Evolutionary conservation across 2,797 vertebrate genomes (phyloP), one percentile per base, ranked within the genome.

Genomic region (Chaetodon trifasciatus): DNA sequence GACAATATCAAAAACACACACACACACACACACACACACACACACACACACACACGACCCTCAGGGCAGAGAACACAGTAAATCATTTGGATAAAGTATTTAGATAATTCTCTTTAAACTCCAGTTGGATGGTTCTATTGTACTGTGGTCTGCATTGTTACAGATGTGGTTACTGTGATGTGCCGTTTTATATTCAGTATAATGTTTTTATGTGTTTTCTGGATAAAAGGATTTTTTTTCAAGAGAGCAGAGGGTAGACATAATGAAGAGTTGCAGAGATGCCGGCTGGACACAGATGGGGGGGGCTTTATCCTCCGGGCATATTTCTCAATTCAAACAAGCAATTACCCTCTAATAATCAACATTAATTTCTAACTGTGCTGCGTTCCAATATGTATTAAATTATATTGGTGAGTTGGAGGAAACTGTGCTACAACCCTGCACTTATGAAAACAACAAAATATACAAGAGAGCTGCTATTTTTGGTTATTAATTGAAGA

Each of bases 81-180:
- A 86, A 78, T 83, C 15, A 80, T 84, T 77, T 82, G 40, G 37
- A 77, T 70, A 62, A 81, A 61, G 67, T 28, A 49, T 85, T 79
- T 46, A 77, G 24, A 88, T 73, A 37, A 81, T 75, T 82, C 1
- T 63, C 32, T 44, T 44, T 68, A 19, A 81, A 83, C 81, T 64
- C 6, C 56, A 60, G 5, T 32, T 58, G 44, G 47, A 76, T 1
- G 12, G 5, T 50, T 74, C 21, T 21, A 56, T 70, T 70, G 52
- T 74, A 65, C 74, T 61, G 66, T 28, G 28, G 7, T 24, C 49
- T 70, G 55, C 55, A 79, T 65, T 78, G 63, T 68, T 69, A 35
- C 8, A 67, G 58, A 76, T 35, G 55, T 50, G 44, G n/a, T 62
- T 63, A 50, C 71, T 70, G 32, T 50, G 17, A 62, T 64, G 39